Conservation (phyloP, 1,140 invertebrate genomes). For the Eriocheir sinensis region DNA sequence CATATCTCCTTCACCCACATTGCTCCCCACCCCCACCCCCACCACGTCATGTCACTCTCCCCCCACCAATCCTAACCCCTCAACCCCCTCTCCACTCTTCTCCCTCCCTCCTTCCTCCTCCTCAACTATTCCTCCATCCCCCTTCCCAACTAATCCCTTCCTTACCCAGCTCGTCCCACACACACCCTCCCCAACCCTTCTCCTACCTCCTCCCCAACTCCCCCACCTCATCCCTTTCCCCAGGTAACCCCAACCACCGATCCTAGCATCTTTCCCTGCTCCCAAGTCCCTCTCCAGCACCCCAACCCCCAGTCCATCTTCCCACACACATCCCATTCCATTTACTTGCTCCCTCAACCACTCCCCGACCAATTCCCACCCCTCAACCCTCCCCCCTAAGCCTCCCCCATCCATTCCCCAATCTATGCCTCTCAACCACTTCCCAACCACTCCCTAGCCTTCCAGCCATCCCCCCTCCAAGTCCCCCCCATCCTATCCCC, state of each 20-base stretch:
- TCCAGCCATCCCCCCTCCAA: neutral
- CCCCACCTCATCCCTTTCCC: neutral
- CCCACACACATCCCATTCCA: neutral
- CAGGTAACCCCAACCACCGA: no score
- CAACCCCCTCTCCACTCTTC: neutral
- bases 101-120: no score
- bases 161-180: no score
- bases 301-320: neutral
- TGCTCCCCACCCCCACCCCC: no score
- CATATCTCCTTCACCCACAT: no score
- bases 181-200: neutral
- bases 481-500: neutral
- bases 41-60: no score
- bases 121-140: no score
- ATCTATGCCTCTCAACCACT: neutral
- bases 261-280: neutral
- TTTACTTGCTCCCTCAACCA: conserved; percentile 33
- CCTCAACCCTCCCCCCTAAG: neutral
- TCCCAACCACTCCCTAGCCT: neutral
- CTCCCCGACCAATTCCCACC: no score
- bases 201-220: neutral
- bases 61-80: no score
- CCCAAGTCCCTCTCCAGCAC: neutral
- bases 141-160: no score
- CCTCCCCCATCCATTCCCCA: neutral